phyloP scores from a whole-genome alignment of 2,797 vertebrate species.

The Cottoperca gobio region DNA sequence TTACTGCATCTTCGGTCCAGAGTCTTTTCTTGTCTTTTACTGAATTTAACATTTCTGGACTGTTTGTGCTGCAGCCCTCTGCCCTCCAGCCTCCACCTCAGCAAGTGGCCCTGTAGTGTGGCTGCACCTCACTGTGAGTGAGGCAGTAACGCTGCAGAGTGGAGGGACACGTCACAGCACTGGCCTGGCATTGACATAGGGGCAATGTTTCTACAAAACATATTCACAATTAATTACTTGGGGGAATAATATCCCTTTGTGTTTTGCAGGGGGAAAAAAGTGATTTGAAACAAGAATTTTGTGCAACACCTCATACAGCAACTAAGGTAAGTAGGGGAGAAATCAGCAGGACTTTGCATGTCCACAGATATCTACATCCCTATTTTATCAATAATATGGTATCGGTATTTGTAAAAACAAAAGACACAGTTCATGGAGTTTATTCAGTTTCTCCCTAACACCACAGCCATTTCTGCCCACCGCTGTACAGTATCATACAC shows the following conservation, averaged over 20 bases:
- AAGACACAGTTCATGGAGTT: neutral
- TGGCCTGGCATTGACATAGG: conserved; percentile 11
- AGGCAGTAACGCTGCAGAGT: conserved; percentile 56
- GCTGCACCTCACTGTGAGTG: conserved; percentile 73
- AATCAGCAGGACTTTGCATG: neutral
- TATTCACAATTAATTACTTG: conserved; percentile 15
- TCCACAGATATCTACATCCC: neutral
- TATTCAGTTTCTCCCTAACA: conserved; percentile 29
- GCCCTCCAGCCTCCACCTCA: conserved; percentile 58
- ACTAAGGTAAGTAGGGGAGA: neutral
- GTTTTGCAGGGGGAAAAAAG: no score
- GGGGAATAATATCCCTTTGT: neutral
- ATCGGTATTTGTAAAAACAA: neutral
- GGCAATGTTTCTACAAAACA: conserved; percentile 18
- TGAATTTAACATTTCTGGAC: conserved; percentile 43
- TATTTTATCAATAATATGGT: neutral
- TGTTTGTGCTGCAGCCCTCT: conserved; percentile 53
- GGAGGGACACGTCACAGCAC: conserved; percentile 51
- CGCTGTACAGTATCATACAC: neutral
- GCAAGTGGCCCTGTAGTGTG: conserved; percentile 55
- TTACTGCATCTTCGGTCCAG: conserved; percentile 8
- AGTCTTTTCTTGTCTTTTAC: conserved; percentile 11
- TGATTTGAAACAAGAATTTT: no score
- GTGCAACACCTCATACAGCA: no score
- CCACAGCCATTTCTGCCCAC: conserved; percentile 5